phyloP scores from a whole-genome alignment of 2,113 vertebrate species.

The Pelecanus crispus region DNA sequence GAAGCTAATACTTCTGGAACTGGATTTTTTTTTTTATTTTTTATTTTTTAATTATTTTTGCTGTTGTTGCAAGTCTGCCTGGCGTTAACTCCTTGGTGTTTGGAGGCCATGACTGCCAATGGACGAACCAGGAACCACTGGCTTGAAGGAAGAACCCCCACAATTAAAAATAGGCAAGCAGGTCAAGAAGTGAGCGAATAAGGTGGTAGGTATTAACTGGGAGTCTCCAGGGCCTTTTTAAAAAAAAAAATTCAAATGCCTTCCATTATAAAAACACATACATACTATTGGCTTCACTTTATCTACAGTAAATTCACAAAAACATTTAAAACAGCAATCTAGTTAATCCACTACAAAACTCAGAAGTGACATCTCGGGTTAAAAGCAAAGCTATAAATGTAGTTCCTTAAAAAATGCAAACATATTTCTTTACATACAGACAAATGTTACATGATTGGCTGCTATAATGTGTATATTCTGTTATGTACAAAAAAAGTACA shows the following conservation, averaged over 20 bases:
- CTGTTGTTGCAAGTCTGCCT: not conserved
- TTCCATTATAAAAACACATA: constrained; percentile 79
- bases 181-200: constrained; percentile 31
- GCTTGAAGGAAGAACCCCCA: constrained; percentile 11
- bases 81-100: constrained; percentile 5
- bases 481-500: constrained; percentile 73
- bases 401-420: constrained; percentile 74
- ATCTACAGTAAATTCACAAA: constrained; percentile 77
- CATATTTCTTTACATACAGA: constrained; percentile 73
- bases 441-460: constrained; percentile 71
- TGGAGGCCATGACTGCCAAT: constrained; percentile 23
- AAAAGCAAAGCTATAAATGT: constrained; percentile 73
- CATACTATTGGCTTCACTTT: constrained; percentile 74
- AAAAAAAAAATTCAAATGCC: constrained; percentile 39
- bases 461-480: constrained; percentile 71
- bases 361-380: constrained; percentile 58
- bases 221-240: constrained; percentile 47
- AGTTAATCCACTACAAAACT: constrained; percentile 66
- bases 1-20: not conserved
- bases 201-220: constrained; percentile 47
- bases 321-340: constrained; percentile 59
- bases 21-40: no score
- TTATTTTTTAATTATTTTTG: not conserved
- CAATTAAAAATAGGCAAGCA: constrained; percentile 6
- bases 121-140: constrained; percentile 23